phyloP scores from a whole-genome alignment of 2,113 vertebrate genomes.

The Prunella himalayana region DNA sequence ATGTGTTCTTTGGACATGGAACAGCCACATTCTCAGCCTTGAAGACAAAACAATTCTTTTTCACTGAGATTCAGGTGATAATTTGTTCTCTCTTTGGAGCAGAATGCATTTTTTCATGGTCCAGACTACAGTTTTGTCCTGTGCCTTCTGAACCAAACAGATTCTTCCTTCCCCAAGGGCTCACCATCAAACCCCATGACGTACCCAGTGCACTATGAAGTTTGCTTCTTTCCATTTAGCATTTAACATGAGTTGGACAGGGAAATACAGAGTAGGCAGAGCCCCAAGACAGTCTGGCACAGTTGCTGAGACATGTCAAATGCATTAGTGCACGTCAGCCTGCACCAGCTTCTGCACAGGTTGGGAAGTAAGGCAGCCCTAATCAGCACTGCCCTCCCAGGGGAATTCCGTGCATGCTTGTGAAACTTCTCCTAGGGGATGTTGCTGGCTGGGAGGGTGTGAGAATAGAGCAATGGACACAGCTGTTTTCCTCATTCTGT shows the following conservation, averaged over 20 bases:
- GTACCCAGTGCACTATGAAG: background rate
- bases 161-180: background rate
- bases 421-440: background rate
- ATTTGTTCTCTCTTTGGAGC: background rate
- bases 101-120: background rate
- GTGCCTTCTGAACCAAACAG: background rate
- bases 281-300: background rate
- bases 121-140: background rate
- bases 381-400: background rate
- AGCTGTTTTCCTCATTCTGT: background rate
- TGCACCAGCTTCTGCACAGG: background rate
- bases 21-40: background rate
- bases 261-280: background rate
- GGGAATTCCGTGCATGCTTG: background rate
- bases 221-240: background rate
- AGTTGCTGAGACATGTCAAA: accelerated
- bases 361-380: accelerated
- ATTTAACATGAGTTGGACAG: background rate
- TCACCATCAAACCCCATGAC: background rate
- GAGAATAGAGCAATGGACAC: background rate
- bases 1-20: background rate
- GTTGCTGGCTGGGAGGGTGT: background rate
- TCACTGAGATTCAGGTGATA: background rate
- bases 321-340: background rate
- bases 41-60: background rate